These are phyloP conservation scores for Macropus fuliginosus DNA, from an alignment of 2,797 vertebrate genomes.

Conservation along the genomic window DNA sequence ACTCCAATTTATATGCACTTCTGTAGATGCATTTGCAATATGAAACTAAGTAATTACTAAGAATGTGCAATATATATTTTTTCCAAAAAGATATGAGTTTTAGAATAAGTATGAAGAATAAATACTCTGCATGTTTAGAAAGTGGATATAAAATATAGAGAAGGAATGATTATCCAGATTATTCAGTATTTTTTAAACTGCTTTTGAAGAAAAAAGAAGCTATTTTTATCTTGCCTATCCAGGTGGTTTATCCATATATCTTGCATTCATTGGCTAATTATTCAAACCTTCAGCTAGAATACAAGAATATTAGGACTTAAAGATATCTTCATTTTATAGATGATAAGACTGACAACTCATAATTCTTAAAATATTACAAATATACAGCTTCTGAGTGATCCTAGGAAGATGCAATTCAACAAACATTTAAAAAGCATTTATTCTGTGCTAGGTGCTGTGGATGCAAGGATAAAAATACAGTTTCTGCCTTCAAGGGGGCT, in stretches of 20 bases:
- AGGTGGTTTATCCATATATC: slow-evolving; percentile 13
- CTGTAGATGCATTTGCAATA: neutral
- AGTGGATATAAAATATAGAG: slow-evolving; percentile 15
- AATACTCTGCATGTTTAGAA: slow-evolving; percentile 35
- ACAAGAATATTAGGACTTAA: neutral
- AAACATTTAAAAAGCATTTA: neutral
- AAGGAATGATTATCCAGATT: slow-evolving; percentile 31
- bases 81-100: slow-evolving; percentile 42
- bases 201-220: slow-evolving; percentile 10
- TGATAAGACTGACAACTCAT: neutral
- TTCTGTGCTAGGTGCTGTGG: too few species aligned
- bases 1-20: slow-evolving; percentile 31
- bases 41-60: neutral
- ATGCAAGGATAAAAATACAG: neutral
- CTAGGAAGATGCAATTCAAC: neutral
- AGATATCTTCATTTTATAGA: neutral
- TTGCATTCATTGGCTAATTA: neutral
- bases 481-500: neutral
- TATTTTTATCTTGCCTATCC: neutral
- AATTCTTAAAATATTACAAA: neutral
- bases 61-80: neutral
- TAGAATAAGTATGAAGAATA: slow-evolving; percentile 46
- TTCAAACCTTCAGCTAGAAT: neutral
- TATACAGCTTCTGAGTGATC: neutral
- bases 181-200: slow-evolving; percentile 1